phyloP scores from a whole-genome alignment of 1,140 invertebrate genomes.

The Orchestia grillus region DNA sequence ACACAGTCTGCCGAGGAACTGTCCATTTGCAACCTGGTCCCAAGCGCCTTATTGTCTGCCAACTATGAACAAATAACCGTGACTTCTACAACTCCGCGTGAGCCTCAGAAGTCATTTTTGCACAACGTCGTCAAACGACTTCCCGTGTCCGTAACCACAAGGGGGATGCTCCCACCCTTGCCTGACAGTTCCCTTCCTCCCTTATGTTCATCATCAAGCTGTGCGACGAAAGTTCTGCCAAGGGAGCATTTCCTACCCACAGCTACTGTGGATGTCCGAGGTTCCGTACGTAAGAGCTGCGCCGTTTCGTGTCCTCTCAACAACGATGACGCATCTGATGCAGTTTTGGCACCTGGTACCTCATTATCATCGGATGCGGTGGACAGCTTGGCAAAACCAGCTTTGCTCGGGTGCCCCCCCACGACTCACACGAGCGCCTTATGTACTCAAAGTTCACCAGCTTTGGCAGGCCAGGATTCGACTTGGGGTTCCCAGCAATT shows the following conservation, averaged over 20 bases:
- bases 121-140: neutral
- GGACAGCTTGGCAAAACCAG: neutral
- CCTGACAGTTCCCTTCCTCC: neutral
- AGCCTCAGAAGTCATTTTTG: constrained; percentile 31
- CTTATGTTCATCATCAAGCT: neutral
- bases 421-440: neutral
- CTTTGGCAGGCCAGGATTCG: neutral
- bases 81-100: neutral
- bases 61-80: neutral
- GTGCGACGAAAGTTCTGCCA: neutral
- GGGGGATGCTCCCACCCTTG: neutral
- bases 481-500: neutral
- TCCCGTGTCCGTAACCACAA: neutral
- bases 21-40: neutral
- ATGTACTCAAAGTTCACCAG: neutral
- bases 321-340: neutral
- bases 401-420: neutral
- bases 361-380: neutral
- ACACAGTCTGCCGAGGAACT: constrained; percentile 39
- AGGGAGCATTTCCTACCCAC: neutral
- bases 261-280: neutral
- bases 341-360: neutral
- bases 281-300: neutral
- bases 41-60: neutral
- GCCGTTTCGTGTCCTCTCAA: neutral